Conservation (phyloP, 2,797 vertebrate species). For the Spheniscus humboldti region DNA sequence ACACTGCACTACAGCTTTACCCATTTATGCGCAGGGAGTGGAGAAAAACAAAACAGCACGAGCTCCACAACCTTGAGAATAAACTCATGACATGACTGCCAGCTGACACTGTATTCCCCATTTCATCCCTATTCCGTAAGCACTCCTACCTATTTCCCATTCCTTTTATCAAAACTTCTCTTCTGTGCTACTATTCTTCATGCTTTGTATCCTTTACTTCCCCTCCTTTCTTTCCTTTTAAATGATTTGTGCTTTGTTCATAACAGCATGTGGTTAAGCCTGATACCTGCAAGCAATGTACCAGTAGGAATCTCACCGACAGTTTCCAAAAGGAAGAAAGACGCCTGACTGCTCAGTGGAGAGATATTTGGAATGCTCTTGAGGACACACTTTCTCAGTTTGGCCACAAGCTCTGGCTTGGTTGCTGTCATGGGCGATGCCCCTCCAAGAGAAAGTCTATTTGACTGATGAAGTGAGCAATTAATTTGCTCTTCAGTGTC, state of each 20-base stretch:
- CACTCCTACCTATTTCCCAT: neutral
- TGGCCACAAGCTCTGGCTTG: neutral
- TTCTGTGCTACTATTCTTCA: neutral
- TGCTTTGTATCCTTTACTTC: neutral
- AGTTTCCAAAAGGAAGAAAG: neutral
- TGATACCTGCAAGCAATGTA: neutral
- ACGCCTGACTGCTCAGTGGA: neutral
- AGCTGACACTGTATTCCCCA: neutral
- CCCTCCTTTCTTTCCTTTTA: neutral
- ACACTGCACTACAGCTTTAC: neutral
- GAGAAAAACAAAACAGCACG: neutral
- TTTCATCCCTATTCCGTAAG: neutral
- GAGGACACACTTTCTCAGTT: neutral
- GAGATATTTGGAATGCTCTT: neutral
- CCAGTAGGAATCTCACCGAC: neutral
- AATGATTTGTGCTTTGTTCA: neutral
- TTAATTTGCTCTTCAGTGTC: neutral
- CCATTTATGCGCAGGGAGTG: neutral
- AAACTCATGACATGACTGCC: neutral
- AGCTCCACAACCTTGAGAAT: neutral
- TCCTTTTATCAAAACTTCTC: neutral
- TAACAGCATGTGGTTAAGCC: neutral
- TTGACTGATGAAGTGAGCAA: neutral
- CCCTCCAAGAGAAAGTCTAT: neutral
- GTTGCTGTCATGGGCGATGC: neutral